A percentile compares a stretch with the other conserved stretches of the same genome.
phyloP scores from a whole-genome alignment of 1,140 invertebrate genomes.

The Drosophila nasuta region DNA sequence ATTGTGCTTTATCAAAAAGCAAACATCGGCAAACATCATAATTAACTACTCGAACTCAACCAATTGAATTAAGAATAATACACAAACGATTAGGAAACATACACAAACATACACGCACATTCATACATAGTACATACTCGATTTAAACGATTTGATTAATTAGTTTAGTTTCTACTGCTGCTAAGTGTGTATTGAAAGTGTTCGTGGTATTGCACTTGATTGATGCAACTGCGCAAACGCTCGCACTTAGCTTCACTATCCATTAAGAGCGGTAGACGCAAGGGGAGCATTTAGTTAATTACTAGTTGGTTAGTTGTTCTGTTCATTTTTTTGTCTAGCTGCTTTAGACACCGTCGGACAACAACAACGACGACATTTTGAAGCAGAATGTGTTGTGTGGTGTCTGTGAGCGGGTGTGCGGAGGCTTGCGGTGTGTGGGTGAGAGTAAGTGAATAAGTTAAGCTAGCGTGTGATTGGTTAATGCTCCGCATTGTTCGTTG shows the following conservation, averaged over 20 bases:
- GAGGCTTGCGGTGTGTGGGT: slow-evolving; percentile 56
- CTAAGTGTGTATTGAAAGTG: slow-evolving; percentile 46
- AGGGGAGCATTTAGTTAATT: slow-evolving; percentile 39
- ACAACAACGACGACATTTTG: slow-evolving; percentile 63
- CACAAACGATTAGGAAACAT: slow-evolving; percentile 44
- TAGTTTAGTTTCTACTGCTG: slow-evolving; percentile 27
- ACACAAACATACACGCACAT: slow-evolving; percentile 4
- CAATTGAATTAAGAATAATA: slow-evolving; percentile 53
- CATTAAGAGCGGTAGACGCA: slow-evolving; percentile 35
- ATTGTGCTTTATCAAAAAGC: slow-evolving; percentile 61
- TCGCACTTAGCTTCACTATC: slow-evolving; percentile 46
- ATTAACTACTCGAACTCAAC: slow-evolving; percentile 62
- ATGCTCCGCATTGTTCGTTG: slow-evolving; percentile 82
- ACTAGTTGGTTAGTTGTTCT: slow-evolving; percentile 60
- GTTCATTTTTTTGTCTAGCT: slow-evolving; percentile 30
- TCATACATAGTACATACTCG: slow-evolving; percentile 42
- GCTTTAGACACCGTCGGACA: slow-evolving; percentile 63
- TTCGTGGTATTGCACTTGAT: slow-evolving; percentile 51
- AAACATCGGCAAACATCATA: slow-evolving; percentile 52
- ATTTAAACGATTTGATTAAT: slow-evolving; percentile 44
- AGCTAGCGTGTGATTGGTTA: slow-evolving; percentile 71
- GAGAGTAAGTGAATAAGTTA: slow-evolving; percentile 63
- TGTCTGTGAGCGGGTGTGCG: slow-evolving; percentile 44
- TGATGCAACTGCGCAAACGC: slow-evolving; percentile 57
- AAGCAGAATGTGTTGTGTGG: slow-evolving; percentile 48